Evolutionary conservation across 64 coral and sea anemone species (phyloP), one percentile per base, ranked within the genome.

Genomic region (Stylophora pistillata): DNA sequence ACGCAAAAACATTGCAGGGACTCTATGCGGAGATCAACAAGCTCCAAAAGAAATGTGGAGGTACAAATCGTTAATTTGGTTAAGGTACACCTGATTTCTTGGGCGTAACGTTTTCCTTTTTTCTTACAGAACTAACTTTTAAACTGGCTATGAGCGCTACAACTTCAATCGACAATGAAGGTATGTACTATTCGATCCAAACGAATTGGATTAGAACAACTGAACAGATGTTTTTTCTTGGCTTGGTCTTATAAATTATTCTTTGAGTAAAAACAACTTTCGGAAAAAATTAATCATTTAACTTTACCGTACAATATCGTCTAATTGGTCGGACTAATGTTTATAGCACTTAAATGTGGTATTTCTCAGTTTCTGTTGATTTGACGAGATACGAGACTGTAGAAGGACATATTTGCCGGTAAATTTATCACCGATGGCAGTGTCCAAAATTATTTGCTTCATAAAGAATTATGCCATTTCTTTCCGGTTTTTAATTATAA

Each of bases 1-100:
- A 99, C 53, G 97, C 97, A 20, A 89, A 95, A 92, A 99, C 97
- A 37, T 60, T 99, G 13, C 89, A 95, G 85, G 97, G 97, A 1
- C 68, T 99, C 23, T 99, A 99, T 83, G 30, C 93, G 13, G 97
- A 99, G 88, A 99, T 99, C 58, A 95, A 89, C 72, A 99, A 99
- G 88, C 87, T 99, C 47, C 97, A 99, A 85, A 99, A 99, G 81
- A 99, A 99, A 91, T 99, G 97, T 66, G 97, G 97, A 95, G 97
- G 97, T 99, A 83, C 69, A 79, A 25, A 74, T 53, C 6, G 21
- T 57, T 71, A 60, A 9, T 55, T 15, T 30, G 17, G 13, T 27
- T 10, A 82, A 23, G 30, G 20, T 47, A n/a, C 16, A n/a, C 89
- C 23, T 15, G 15, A 13, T 32, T 82, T 89, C 20, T 21, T 70